Percentiles rank a stretch among this genome's conserved stretches.
phyloP scores from a whole-genome alignment of 2,888 invertebrate species.

The Phortica okadai region DNA sequence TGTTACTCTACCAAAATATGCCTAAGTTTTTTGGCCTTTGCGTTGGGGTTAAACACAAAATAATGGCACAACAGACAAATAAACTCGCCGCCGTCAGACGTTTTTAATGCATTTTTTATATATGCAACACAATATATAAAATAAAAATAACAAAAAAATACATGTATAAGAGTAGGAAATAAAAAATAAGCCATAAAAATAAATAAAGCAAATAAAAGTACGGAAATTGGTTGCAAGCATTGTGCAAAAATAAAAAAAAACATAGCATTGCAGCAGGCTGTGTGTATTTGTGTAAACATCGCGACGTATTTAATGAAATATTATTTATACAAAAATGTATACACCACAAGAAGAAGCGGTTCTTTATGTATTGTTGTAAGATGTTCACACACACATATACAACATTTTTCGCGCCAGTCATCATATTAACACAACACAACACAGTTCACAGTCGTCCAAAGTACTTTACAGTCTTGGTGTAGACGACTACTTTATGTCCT shows the following conservation, averaged over 20 bases:
- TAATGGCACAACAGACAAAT: conserved; percentile 51
- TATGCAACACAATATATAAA: conserved; percentile 48
- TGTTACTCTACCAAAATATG: conserved; percentile 31
- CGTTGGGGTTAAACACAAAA: conserved; percentile 16
- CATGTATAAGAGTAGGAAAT: conserved; percentile 64
- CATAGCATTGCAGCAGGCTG: background rate
- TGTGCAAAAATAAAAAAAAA: too few species aligned
- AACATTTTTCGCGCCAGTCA: background rate
- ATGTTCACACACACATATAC: background rate
- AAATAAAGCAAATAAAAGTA: conserved; percentile 54
- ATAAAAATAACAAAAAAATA: conserved; percentile 50
- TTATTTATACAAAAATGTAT: background rate
- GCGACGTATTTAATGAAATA: background rate
- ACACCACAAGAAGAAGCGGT: background rate
- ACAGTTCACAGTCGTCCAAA: background rate
- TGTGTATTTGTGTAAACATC: background rate
- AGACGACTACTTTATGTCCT: conserved; percentile 1
- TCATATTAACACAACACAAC: conserved; percentile 32
- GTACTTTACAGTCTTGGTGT: background rate
- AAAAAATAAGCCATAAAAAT: conserved; percentile 67
- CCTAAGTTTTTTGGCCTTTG: conserved; percentile 21
- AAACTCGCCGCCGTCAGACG: conserved; percentile 54
- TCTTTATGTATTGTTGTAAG: background rate
- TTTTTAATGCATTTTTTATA: conserved; percentile 69
- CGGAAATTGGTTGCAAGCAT: conserved; percentile 19